Conservation (phyloP, 2,797 vertebrate genomes). For the Cygnus olor region DNA sequence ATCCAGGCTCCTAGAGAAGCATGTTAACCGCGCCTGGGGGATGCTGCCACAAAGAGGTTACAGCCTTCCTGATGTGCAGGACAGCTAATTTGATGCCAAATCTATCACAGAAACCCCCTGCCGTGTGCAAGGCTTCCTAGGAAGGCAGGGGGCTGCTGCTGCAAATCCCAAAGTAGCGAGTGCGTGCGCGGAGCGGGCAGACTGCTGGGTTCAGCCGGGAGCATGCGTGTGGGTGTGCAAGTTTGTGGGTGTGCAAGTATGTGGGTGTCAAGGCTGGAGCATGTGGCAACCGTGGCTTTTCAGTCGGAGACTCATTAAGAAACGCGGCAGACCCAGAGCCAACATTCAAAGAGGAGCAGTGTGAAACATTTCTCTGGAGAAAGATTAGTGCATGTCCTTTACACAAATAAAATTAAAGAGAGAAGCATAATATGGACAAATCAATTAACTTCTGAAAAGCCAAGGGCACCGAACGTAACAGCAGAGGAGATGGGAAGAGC, state of each 20-base stretch:
- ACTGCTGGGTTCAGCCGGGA: neutral
- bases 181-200: accelerated
- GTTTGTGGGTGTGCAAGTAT: neutral
- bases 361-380: slow-evolving; percentile 47
- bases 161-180: neutral
- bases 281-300: neutral
- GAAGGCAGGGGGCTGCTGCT: neutral
- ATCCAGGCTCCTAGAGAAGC: neutral
- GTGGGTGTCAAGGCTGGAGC: slow-evolving; percentile 35
- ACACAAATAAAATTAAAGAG: slow-evolving; percentile 58
- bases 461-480: slow-evolving; percentile 23
- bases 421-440: slow-evolving; percentile 39
- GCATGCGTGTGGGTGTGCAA: slow-evolving; percentile 11
- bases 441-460: slow-evolving; percentile 62
- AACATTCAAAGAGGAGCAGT: slow-evolving; percentile 10
- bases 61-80: neutral
- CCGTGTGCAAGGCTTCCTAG: accelerated
- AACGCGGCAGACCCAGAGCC: slow-evolving; percentile 2
- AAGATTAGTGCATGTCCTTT: slow-evolving; percentile 4
- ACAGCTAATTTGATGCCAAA: neutral
- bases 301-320: slow-evolving; percentile 38
- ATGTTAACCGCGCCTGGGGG: neutral
- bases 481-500: neutral
- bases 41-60: neutral
- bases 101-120: neutral